These are phyloP conservation scores for Lypha dubia DNA, from an alignment of 2,888 invertebrate genomes.

Conservation along the genomic window DNA sequence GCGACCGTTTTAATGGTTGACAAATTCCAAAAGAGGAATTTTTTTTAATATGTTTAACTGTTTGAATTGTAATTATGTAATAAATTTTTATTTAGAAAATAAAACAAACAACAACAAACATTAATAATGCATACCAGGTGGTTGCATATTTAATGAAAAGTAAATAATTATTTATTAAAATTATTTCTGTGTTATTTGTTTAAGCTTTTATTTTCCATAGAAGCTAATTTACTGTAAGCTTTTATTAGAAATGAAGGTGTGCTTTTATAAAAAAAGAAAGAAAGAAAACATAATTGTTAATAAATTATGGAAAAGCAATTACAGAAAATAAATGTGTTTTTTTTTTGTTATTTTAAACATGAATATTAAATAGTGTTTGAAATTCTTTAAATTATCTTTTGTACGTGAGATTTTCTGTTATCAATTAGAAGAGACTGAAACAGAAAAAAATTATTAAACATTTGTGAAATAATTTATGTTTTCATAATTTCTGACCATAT, in stretches of 20 bases:
- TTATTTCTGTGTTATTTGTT: conserved; percentile 16
- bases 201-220: not conserved
- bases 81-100: conserved; percentile 21
- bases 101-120: conserved; percentile 6
- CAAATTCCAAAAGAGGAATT: conserved; percentile 11
- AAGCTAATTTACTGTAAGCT: not conserved
- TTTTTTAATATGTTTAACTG: conserved; percentile 7
- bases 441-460: not conserved
- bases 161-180: conserved; percentile 38
- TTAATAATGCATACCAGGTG: conserved; percentile 22
- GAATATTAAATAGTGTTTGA: conserved; percentile 32
- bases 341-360: conserved; percentile 23
- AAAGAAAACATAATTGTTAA: conserved; percentile 27
- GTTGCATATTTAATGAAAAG: conserved; percentile 35
- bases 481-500: conserved; percentile 1
- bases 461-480: conserved; percentile 54
- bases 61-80: not conserved
- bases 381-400: not conserved
- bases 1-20: conserved; percentile 27
- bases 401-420: conserved; percentile 7
- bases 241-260: conserved; percentile 41
- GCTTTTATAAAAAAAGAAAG: conserved; percentile 34
- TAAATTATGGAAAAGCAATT: conserved; percentile 43
- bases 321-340: not conserved
- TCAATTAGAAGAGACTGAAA: not conserved